phyloP scores from a whole-genome alignment of 2,888 invertebrate species.

The Idaea aversata region DNA sequence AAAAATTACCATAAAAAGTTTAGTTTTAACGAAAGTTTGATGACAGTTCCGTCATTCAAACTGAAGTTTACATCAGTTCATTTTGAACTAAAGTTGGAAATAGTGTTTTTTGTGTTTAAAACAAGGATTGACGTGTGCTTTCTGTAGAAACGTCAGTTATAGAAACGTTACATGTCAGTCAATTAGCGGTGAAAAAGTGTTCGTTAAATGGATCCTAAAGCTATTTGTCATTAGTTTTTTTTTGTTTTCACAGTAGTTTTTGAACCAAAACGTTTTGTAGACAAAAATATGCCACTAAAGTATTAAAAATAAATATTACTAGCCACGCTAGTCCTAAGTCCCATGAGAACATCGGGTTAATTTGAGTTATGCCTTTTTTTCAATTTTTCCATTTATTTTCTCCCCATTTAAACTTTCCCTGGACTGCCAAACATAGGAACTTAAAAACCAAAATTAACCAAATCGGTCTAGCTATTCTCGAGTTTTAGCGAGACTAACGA shows the following conservation, averaged over 20 bases:
- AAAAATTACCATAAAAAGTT: background rate
- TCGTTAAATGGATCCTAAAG: background rate
- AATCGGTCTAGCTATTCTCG: too few species aligned
- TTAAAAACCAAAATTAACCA: too few species aligned
- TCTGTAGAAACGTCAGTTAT: background rate
- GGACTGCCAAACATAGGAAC: too few species aligned
- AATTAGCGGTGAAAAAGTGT: background rate
- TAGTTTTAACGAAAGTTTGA: background rate
- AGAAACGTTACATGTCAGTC: background rate
- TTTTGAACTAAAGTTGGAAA: slow-evolving; percentile 3
- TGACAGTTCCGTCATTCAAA: background rate
- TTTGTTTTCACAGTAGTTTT: background rate
- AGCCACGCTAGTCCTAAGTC: too few species aligned
- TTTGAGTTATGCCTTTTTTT: too few species aligned
- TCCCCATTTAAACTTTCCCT: too few species aligned
- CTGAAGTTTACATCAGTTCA: background rate
- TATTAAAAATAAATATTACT: too few species aligned
- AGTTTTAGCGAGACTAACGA: too few species aligned
- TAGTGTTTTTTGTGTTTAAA: background rate
- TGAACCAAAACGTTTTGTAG: background rate
- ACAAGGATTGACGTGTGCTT: background rate
- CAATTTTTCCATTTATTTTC: too few species aligned
- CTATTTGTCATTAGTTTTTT: background rate
- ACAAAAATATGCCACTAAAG: background rate
- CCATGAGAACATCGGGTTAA: too few species aligned